Percentiles rank a stretch among this genome's conserved stretches.
These are phyloP conservation scores for Ranitomeya variabilis DNA, from an alignment of 2,113 vertebrate genomes.

Conservation along the genomic window DNA sequence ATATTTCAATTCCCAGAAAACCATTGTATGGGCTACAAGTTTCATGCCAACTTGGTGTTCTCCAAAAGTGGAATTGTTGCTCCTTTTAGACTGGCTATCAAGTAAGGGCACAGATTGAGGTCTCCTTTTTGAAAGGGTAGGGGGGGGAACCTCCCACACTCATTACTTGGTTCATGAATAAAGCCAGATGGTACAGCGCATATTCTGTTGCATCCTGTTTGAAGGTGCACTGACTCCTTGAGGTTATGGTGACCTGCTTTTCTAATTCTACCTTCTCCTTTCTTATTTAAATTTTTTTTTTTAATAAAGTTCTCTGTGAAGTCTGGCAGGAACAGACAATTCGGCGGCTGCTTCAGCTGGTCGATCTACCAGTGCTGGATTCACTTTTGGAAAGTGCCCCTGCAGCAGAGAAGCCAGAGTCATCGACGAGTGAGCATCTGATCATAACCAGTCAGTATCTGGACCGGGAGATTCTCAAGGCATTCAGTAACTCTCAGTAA, in stretches of 20 bases:
- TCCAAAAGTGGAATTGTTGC: too few relatives aligned
- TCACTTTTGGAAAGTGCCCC: constrained; percentile 79
- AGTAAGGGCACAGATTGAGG: too few relatives aligned
- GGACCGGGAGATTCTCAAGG: constrained; percentile 93
- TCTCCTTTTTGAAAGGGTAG: too few relatives aligned
- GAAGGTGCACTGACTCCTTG: background rate
- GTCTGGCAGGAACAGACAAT: constrained; percentile 95
- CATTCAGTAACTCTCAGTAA: constrained; percentile 94
- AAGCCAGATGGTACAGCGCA: too few relatives aligned
- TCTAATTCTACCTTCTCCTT: background rate
- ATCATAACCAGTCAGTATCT: constrained; percentile 84
- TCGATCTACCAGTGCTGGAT: constrained; percentile 93
- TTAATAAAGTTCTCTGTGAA: constrained; percentile 86
- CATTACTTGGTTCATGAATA: too few relatives aligned
- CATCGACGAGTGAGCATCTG: constrained; percentile 74
- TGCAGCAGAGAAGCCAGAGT: constrained; percentile 65
- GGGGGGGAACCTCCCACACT: too few relatives aligned
- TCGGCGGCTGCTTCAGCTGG: constrained; percentile 86
- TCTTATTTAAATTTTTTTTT: constrained; percentile 12
- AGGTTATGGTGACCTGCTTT: background rate
- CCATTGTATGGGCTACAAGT: too few relatives aligned
- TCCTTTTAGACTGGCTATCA: too few relatives aligned
- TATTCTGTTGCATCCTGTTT: too few relatives aligned
- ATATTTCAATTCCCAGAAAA: too few relatives aligned
- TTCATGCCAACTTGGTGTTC: too few relatives aligned